Conservation (phyloP, 2,113 vertebrate genomes). For the Galemys pyrenaicus region DNA sequence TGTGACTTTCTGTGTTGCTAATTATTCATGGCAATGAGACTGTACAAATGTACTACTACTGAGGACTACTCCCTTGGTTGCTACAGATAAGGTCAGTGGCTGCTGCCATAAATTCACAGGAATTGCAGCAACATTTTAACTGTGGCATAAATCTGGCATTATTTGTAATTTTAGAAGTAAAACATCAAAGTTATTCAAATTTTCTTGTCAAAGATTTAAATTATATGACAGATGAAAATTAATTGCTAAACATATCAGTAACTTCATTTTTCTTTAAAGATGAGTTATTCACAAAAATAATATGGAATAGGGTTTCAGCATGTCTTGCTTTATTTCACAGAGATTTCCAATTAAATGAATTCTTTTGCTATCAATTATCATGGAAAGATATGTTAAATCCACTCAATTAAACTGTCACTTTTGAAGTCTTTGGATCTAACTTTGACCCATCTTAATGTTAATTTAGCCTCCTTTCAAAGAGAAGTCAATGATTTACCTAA, state of each 20-base stretch:
- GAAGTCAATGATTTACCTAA: constrained; percentile 51
- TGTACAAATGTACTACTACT: constrained; percentile 9
- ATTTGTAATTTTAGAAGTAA: neutral
- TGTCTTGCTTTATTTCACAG: constrained; percentile 26
- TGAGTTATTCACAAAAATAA: constrained; percentile 28
- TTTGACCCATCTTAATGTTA: constrained; percentile 47
- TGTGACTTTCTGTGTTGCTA: neutral
- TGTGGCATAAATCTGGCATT: constrained; percentile 17
- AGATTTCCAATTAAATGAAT: constrained; percentile 31
- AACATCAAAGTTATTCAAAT: constrained; percentile 9
- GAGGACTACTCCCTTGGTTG: neutral
- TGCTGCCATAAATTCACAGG: neutral
- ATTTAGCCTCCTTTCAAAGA: constrained; percentile 41
- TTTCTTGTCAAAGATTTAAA: constrained; percentile 41
- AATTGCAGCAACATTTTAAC: neutral
- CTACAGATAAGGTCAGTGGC: neutral
- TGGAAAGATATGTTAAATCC: constrained; percentile 29
- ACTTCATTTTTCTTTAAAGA: constrained; percentile 62
- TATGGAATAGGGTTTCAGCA: neutral
- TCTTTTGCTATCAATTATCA: constrained; percentile 41
- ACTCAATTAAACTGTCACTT: constrained; percentile 57
- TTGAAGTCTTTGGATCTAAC: constrained; percentile 42
- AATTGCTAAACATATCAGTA: constrained; percentile 44
- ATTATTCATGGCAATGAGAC: neutral
- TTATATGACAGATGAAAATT: constrained; percentile 48